A percentile compares a stretch with the other conserved stretches of the same genome.
Conservation (phyloP, 2,113 vertebrate species). For the Halcyon senegalensis region DNA sequence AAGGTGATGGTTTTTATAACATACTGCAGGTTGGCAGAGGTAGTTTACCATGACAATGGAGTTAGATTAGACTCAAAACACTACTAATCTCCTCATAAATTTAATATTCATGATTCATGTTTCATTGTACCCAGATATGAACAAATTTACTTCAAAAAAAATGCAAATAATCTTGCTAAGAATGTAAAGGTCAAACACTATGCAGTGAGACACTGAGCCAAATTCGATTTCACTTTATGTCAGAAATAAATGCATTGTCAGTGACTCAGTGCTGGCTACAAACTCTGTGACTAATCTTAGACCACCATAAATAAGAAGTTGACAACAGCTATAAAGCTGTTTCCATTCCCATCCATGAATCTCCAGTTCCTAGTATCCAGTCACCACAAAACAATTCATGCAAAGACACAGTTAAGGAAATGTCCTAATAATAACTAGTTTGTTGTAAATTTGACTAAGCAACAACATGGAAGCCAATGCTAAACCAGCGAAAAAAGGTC, state of each 20-base stretch:
- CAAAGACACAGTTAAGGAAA: conserved; percentile 41
- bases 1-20: not conserved
- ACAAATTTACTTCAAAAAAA: conserved; percentile 40
- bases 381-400: conserved; percentile 65
- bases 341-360: conserved; percentile 73
- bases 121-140: conserved; percentile 40
- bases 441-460: conserved; percentile 55
- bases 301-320: conserved; percentile 79
- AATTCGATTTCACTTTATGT: conserved; percentile 86
- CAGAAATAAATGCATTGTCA: conserved; percentile 84
- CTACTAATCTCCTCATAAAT: conserved; percentile 57
- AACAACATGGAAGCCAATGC: not conserved
- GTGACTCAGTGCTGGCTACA: conserved; percentile 85
- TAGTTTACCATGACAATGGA: conserved; percentile 19
- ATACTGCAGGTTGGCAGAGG: not conserved
- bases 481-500: not conserved
- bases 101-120: conserved; percentile 8
- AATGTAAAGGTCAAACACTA: conserved; percentile 70
- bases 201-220: conserved; percentile 74
- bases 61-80: conserved; percentile 28
- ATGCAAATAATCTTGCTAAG: conserved; percentile 52
- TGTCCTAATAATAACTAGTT: conserved; percentile 22
- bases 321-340: conserved; percentile 77
- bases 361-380: conserved; percentile 38
- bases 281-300: conserved; percentile 86